Evolutionary conservation across 1,140 invertebrate species (phyloP), one percentile per base, ranked within the genome.

Genomic region (Caerostris extrusa): DNA sequence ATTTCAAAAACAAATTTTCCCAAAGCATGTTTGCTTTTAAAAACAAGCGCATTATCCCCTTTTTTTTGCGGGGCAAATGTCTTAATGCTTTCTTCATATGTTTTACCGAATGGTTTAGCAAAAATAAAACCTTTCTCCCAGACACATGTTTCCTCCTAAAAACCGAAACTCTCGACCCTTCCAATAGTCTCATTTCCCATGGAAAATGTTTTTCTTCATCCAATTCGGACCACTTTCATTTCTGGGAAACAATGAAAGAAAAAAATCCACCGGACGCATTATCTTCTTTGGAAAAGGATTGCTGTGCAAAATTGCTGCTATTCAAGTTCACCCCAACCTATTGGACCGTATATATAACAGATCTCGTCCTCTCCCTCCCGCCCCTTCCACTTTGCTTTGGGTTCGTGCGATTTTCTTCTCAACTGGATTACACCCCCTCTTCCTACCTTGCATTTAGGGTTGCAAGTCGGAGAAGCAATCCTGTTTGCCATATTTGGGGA

Each of bases 211-310:
- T 82, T 81, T 56, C 56, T 19, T 91, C 77, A 91, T 91, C 89
- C 69, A 91, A 91, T 91, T 60, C 90, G 10, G 55, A 61, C 69
- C 90, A 91, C 90, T 91, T 91, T 82, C 71, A 91, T 91, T 91
- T 81, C 90, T 81, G 10, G 10, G 67, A 71, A 34, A 57, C 69
- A 56, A 82, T 55, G 55, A n/a, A 91, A 69, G 90, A 53, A 91
- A 53, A 77, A 77, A 5, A 50, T 77, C 71, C 71, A 77, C 7
- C 58, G n/a, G 60, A n/a, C n/a, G 57, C 86, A 64, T 64, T 88
- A 64, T 53, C 50, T 82, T 91, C n/a, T 77, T 81, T 58, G 17
- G 19, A 60, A 34, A 34, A 82, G 77, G 50, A 92, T 85, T 50
- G 71, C 58, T 8, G 56, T 93, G 91, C 64, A 87, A 87, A 93